Conservation (phyloP, 2,113 vertebrate genomes). For the human (Homo sapiens) region DNA sequence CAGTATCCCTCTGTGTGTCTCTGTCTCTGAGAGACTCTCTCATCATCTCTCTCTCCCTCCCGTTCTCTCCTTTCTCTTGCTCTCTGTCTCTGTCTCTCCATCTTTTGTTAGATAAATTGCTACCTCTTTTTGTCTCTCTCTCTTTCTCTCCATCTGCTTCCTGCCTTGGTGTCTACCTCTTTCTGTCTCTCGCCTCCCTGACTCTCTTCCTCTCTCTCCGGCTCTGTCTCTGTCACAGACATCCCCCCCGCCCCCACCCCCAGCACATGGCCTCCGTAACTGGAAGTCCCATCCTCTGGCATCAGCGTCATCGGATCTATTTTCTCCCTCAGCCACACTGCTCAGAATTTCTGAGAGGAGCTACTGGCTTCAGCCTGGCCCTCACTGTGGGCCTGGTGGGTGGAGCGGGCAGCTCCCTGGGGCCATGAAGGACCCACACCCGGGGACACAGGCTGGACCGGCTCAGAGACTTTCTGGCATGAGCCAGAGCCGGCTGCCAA, state of each 20-base stretch:
- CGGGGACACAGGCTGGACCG: neutral
- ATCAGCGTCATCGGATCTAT: slow-evolving; percentile 47
- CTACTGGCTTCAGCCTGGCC: slow-evolving; percentile 34
- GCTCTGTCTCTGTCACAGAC: neutral
- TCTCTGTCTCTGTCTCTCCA: neutral
- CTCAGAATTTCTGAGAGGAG: slow-evolving; percentile 71
- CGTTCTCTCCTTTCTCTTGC: neutral
- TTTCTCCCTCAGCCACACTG: slow-evolving; percentile 74
- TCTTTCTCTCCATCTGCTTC: neutral
- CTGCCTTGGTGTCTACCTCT: neutral
- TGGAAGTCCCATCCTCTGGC: slow-evolving; percentile 56
- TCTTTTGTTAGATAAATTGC: neutral
- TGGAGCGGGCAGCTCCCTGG: neutral
- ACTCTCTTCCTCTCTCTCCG: neutral
- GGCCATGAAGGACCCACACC: neutral
- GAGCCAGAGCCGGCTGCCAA: neutral
- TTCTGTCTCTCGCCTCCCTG: neutral
- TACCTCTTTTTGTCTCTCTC: neutral
- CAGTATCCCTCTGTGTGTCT: neutral
- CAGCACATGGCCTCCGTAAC: slow-evolving; percentile 55
- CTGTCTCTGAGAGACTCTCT: neutral
- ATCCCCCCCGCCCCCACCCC: neutral
- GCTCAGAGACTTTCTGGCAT: neutral
- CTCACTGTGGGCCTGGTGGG: neutral
- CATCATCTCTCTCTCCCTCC: neutral